Percentiles rank a stretch among this genome's conserved stretches.
Evolutionary conservation across 2,797 vertebrate species (phyloP).

Genomic region (Platalea minor): DNA sequence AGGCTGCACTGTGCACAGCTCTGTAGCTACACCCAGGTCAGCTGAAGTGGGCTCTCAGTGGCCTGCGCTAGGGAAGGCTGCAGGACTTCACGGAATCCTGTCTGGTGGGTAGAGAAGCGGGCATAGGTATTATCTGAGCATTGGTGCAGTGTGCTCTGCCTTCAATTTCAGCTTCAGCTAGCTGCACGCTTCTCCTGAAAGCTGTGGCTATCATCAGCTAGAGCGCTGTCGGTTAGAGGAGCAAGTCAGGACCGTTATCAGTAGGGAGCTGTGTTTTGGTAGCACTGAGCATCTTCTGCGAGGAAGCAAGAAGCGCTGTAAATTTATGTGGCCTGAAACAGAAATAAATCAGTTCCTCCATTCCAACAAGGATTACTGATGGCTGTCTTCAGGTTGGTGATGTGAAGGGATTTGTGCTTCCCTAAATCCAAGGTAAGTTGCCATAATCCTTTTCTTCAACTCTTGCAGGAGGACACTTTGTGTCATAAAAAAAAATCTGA

Average conservation of each 20-base stretch:
- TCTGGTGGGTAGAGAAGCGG: neutral
- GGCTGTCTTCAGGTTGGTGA: neutral
- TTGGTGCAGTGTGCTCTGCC: neutral
- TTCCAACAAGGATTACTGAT: conserved; percentile 1
- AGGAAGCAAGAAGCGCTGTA: neutral
- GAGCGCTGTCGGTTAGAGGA: neutral
- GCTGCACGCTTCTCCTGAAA: neutral
- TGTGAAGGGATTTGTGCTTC: conserved; percentile 1
- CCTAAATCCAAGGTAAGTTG: neutral
- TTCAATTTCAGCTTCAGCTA: neutral
- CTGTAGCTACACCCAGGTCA: neutral
- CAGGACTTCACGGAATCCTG: neutral
- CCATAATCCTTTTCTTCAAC: neutral
- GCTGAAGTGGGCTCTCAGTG: neutral
- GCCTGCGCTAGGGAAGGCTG: neutral
- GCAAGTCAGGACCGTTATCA: neutral
- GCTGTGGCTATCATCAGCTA: neutral
- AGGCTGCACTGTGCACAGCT: neutral
- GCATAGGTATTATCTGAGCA: neutral
- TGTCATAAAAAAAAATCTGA: neutral
- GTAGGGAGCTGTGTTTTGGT: neutral
- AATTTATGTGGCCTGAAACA: neutral
- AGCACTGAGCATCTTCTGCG: neutral
- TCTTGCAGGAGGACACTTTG: neutral
- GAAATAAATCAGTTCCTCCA: neutral